phyloP scores from a whole-genome alignment of 2,888 invertebrate species.

The Alsophila aescularia region DNA sequence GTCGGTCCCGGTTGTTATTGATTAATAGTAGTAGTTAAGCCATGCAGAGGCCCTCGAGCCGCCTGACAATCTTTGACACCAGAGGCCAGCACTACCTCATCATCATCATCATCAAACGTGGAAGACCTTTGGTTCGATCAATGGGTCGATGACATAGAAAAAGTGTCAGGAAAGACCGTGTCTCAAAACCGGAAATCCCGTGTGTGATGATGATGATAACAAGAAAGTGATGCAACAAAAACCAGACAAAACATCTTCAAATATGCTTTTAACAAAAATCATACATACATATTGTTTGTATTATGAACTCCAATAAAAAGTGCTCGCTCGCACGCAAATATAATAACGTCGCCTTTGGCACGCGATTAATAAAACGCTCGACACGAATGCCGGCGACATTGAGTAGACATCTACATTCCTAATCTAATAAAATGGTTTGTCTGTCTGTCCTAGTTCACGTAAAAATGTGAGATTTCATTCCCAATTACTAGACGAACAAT shows the following conservation, averaged over 20 bases:
- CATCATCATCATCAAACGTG: no score
- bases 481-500: background rate
- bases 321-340: slow-evolving; percentile 23
- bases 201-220: no score
- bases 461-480: background rate
- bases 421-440: slow-evolving; percentile 2
- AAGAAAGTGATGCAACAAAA: no score
- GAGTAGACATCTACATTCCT: slow-evolving; percentile 10
- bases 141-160: no score
- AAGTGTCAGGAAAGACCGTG: no score
- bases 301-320: slow-evolving; percentile 19
- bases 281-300: slow-evolving; percentile 1
- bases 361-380: slow-evolving; percentile 13
- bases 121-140: no score
- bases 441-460: slow-evolving; percentile 6
- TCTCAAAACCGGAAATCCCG: no score
- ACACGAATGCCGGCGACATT: slow-evolving; percentile 17
- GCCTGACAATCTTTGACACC: no score
- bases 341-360: slow-evolving; percentile 13
- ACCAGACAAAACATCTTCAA: background rate
- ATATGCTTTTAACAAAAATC: slow-evolving; percentile 1
- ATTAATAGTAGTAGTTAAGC: no score
- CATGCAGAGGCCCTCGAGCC: no score
- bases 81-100: no score
- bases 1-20: no score